Conservation (phyloP, 2,113 vertebrate genomes). For the Spea multiplicata region DNA sequence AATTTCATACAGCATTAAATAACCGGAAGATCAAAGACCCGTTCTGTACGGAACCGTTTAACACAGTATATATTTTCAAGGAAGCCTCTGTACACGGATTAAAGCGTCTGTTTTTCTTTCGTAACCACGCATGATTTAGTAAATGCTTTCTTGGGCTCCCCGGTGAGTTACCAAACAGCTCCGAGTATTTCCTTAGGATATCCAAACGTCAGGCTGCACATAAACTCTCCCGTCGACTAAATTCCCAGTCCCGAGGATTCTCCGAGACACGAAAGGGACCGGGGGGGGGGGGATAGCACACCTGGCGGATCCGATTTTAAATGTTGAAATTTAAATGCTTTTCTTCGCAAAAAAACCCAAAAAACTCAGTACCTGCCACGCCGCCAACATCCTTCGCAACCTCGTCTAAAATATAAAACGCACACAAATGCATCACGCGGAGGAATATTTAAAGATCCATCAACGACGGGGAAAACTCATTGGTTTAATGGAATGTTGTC, state of each 20-base stretch:
- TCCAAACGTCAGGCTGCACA: conserved; percentile 57
- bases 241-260: conserved; percentile 49
- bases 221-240: conserved; percentile 54
- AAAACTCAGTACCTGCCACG: conserved; percentile 54
- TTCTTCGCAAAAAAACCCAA: conserved; percentile 31
- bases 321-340: conserved; percentile 36
- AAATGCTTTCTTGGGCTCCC: conserved; percentile 57
- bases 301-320: conserved; percentile 36
- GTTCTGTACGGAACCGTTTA: conserved; percentile 31
- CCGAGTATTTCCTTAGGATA: conserved; percentile 59
- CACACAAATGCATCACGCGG: conserved; percentile 68
- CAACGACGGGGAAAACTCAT: conserved; percentile 68
- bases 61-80: conserved; percentile 42
- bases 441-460: conserved; percentile 71
- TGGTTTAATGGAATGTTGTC: conserved; percentile 85
- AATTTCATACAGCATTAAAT: conserved; percentile 35
- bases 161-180: conserved; percentile 58
- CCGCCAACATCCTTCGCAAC: conserved; percentile 67
- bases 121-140: conserved; percentile 56
- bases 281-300: conserved; percentile 7
- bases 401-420: conserved; percentile 60
- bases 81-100: conserved; percentile 43
- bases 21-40: conserved; percentile 35
- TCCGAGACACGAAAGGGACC: conserved; percentile 23
- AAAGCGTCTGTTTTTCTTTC: conserved; percentile 55